These are phyloP conservation scores for Sarcophaga caerulescens DNA, from an alignment of 2,888 invertebrate species.

Conservation along the genomic window DNA sequence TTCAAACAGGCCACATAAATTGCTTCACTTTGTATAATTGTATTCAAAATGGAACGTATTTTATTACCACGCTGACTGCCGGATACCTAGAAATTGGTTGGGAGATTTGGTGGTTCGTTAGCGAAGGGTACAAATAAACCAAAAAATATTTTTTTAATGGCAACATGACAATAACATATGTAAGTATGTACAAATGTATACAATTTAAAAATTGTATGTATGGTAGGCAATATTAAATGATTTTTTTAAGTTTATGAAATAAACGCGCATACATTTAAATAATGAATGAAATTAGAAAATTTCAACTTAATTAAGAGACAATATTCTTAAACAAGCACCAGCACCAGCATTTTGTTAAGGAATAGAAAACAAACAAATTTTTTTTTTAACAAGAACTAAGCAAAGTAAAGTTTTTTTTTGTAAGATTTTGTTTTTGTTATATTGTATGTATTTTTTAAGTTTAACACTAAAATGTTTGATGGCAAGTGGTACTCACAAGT, in stretches of 20 bases:
- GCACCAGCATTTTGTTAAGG: constrained; percentile 36
- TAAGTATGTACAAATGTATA: neutral
- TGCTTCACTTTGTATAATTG: constrained; percentile 95
- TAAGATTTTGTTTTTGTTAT: constrained; percentile 11
- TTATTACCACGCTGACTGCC: constrained; percentile 90
- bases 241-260: neutral
- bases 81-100: constrained; percentile 74
- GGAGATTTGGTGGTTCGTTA: neutral
- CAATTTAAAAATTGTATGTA: too few species aligned
- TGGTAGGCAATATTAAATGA: neutral
- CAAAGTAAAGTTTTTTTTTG: constrained; percentile 33
- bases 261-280: neutral
- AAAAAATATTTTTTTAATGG: neutral
- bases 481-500: constrained; percentile 78
- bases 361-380: constrained; percentile 41
- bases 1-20: constrained; percentile 94
- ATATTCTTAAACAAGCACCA: constrained; percentile 45
- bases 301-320: constrained; percentile 1
- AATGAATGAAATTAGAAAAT: neutral
- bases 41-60: constrained; percentile 93
- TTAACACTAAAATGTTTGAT: constrained; percentile 55
- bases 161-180: neutral
- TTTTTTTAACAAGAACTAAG: constrained; percentile 41
- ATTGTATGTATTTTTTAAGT: constrained; percentile 4
- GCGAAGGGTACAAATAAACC: neutral